Evolutionary conservation across 2,797 vertebrate species (phyloP).

Genomic region (Sebastes elongatus): DNA sequence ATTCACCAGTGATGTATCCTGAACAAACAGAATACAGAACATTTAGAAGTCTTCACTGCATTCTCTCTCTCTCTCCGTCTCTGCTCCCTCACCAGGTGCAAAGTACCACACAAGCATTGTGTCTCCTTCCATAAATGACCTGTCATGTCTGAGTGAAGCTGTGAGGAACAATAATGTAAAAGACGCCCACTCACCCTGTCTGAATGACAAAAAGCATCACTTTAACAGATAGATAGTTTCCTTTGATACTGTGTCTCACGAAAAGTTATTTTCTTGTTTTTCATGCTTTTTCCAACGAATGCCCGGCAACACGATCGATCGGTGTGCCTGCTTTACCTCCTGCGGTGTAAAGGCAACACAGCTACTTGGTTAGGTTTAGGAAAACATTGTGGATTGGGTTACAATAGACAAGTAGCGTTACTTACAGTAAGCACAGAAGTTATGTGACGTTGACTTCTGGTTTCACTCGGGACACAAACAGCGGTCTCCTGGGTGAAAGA

Average conservation of each 20-base stretch:
- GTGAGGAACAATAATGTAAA: neutral
- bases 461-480: too few species aligned
- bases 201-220: neutral
- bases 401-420: neutral
- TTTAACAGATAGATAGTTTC: neutral
- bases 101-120: neutral
- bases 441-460: too few species aligned
- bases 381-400: neutral
- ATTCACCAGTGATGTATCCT: neutral
- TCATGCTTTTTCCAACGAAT: neutral
- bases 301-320: neutral
- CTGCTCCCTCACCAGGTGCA: neutral
- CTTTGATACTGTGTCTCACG: neutral
- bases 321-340: neutral
- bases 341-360: neutral
- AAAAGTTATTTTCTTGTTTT: neutral
- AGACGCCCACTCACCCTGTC: neutral
- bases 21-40: neutral
- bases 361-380: neutral
- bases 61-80: neutral
- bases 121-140: neutral
- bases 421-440: too few species aligned
- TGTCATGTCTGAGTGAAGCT: neutral
- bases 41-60: neutral
- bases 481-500: too few species aligned